Conservation (phyloP, 2,888 invertebrate genomes). For the Anticlea derivata region DNA sequence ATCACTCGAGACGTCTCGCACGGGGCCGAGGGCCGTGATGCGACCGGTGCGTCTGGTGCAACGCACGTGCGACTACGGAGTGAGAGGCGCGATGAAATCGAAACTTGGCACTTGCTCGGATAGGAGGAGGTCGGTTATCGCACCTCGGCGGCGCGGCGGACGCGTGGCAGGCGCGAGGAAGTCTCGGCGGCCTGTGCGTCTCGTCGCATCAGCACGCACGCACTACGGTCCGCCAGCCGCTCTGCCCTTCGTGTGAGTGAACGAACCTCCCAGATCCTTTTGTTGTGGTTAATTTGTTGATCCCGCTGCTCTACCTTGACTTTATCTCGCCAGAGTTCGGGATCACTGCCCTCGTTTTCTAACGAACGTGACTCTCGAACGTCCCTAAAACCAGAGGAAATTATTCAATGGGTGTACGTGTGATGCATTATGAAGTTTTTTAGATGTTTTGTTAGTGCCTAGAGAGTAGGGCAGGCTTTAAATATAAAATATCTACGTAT, state of each 20-base stretch:
- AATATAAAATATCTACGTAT: neutral
- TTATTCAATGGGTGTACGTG: neutral
- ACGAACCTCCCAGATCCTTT: constrained; percentile 36
- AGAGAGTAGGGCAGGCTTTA: no score
- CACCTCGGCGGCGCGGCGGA: constrained; percentile 53
- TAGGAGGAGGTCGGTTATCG: constrained; percentile 66
- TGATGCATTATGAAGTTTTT: neutral
- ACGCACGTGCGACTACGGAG: constrained; percentile 68
- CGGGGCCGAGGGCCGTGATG: constrained; percentile 42
- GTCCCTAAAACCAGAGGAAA: constrained; percentile 31
- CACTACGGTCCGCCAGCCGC: constrained; percentile 46
- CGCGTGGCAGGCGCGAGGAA: constrained; percentile 55
- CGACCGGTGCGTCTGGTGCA: constrained; percentile 49
- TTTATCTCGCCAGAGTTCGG: constrained; percentile 39
- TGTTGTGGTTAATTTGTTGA: constrained; percentile 37
- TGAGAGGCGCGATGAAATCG: constrained; percentile 67
- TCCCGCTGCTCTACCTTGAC: constrained; percentile 44
- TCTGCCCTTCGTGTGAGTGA: constrained; percentile 43
- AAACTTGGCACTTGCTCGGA: constrained; percentile 60
- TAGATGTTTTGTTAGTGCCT: no score
- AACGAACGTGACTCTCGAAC: no score
- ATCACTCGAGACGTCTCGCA: constrained; percentile 57
- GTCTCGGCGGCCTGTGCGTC: constrained; percentile 52
- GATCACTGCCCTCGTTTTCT: constrained; percentile 32
- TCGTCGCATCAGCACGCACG: constrained; percentile 50